Evolutionary conservation across 2,113 vertebrate species (phyloP).

Genomic region (Bos indicus): DNA sequence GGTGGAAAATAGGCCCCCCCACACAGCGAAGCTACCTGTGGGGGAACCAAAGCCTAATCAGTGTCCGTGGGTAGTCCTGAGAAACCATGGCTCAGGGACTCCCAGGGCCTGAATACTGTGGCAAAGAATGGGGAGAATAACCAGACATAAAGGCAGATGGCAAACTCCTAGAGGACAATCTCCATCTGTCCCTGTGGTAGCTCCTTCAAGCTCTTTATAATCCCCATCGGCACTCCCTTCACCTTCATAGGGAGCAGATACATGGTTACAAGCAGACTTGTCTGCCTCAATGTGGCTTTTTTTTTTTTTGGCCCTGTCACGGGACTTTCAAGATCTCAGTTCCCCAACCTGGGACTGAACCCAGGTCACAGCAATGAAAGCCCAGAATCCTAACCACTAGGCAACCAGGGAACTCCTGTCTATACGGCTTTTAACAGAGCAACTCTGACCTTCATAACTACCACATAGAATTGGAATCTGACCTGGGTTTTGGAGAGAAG

Average conservation of each 20-base stretch:
- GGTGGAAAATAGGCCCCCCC: constrained; percentile 93
- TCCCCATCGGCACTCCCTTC: background rate
- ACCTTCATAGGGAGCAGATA: background rate
- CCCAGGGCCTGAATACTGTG: background rate
- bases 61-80: background rate
- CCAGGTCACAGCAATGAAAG: background rate
- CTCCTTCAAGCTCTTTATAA: background rate
- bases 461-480: background rate
- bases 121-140: background rate
- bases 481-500: background rate
- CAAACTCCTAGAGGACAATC: background rate
- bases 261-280: background rate
- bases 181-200: background rate
- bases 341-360: background rate
- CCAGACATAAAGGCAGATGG: background rate
- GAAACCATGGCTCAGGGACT: background rate
- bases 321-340: background rate
- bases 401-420: background rate
- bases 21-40: constrained; percentile 91
- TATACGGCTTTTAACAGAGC: background rate
- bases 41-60: background rate
- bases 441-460: background rate
- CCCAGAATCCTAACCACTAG: background rate
- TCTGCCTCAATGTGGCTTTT: background rate
- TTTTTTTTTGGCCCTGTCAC: background rate